phyloP scores from a whole-genome alignment of 53 echinoderm and acorn worm genomes.

The Arbacia lixula region DNA sequence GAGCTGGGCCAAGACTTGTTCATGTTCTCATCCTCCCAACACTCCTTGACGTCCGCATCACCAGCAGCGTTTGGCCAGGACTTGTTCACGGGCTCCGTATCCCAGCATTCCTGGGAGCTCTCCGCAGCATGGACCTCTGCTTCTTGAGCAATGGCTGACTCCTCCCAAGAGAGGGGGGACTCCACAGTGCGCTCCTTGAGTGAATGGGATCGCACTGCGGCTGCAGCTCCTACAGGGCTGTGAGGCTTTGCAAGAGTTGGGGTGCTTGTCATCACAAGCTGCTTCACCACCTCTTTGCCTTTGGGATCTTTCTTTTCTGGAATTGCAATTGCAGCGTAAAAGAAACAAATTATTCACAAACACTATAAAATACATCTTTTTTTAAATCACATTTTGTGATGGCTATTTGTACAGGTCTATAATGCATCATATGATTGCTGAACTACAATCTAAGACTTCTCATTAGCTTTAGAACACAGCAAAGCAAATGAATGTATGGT shows the following conservation, averaged over 20 bases:
- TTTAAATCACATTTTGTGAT: too few species aligned
- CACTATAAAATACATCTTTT: too few species aligned
- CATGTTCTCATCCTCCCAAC: not conserved
- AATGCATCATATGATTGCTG: too few species aligned
- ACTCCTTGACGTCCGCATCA: not conserved
- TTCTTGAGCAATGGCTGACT: slow-evolving; percentile 43
- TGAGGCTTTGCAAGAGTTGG: not conserved
- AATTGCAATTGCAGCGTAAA: too few species aligned
- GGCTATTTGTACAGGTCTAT: too few species aligned
- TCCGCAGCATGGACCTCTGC: not conserved
- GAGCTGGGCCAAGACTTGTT: too few species aligned
- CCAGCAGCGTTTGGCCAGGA: not conserved
- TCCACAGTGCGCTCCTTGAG: too few species aligned
- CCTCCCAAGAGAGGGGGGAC: slow-evolving; percentile 24
- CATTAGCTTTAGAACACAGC: too few species aligned
- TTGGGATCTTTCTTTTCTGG: slow-evolving; percentile 37
- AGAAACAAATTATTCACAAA: not conserved
- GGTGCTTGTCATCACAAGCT: slow-evolving; percentile 26
- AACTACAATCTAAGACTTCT: too few species aligned
- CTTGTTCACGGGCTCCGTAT: not conserved
- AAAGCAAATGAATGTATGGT: too few species aligned
- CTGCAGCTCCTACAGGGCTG: not conserved
- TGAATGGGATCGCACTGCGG: too few species aligned
- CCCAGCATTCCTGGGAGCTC: not conserved
- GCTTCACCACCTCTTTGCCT: too few species aligned